Evolutionary conservation across 1,140 invertebrate genomes (phyloP).

Genomic region (Cardiocondyla obscurior): DNA sequence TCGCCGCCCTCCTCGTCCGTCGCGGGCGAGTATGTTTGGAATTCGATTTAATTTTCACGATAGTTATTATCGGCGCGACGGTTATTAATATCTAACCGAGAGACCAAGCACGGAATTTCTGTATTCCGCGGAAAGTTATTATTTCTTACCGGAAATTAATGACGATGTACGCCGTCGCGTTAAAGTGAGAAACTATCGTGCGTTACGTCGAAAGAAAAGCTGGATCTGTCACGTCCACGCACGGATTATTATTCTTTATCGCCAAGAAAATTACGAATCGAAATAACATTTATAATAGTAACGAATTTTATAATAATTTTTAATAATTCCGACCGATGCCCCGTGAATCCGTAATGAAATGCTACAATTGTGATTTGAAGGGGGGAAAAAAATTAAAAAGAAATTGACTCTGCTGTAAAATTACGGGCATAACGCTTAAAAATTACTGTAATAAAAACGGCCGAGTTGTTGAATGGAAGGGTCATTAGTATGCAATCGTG

Average conservation of each 20-base stretch:
- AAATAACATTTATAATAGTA: background rate
- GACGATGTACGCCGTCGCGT: background rate
- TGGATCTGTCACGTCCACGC: too few relatives aligned
- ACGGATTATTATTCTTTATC: background rate
- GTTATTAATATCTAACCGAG: conserved; percentile 1
- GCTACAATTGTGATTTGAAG: background rate
- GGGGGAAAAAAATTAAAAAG: background rate
- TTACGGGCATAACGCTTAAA: background rate
- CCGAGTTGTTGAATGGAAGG: background rate
- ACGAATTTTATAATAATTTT: background rate
- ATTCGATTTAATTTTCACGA: conserved; percentile 51
- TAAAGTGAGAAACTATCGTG: background rate
- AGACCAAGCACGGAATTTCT: background rate
- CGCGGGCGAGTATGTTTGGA: conserved; percentile 10
- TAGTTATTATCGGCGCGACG: background rate
- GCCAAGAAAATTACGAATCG: background rate
- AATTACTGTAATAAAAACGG: background rate
- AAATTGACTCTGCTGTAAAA: background rate
- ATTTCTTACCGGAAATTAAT: conserved; percentile 6
- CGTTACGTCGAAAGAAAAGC: too few relatives aligned
- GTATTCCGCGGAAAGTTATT: background rate
- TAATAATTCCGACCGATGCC: background rate
- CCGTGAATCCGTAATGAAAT: background rate
- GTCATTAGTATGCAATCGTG: conserved; percentile 7
- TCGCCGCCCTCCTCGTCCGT: background rate